A percentile compares a stretch with the other conserved stretches of the same genome.
These are phyloP conservation scores for Chirona hameri DNA, from an alignment of 2,888 invertebrate genomes.

Conservation along the genomic window DNA sequence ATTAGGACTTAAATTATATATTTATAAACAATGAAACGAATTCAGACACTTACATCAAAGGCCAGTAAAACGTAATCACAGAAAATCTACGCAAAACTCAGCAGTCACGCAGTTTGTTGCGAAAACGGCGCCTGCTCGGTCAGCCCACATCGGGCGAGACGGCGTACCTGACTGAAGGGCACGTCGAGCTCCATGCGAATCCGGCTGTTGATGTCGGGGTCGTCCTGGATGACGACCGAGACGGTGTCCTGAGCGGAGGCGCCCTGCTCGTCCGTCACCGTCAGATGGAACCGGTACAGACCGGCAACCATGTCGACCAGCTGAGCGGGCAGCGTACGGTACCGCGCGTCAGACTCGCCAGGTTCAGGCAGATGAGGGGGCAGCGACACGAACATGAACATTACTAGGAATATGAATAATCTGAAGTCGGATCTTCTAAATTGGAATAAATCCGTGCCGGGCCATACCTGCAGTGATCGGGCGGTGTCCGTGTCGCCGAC, in stretches of 20 bases:
- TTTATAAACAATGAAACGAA: no score
- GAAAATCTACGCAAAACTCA: no score
- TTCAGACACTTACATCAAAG: no score
- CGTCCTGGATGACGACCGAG: constrained; percentile 71
- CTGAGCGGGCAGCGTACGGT: constrained; percentile 49
- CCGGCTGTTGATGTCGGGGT: constrained; percentile 56
- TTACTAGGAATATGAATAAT: constrained; percentile 45
- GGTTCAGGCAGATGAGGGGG: no score
- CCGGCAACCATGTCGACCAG: constrained; percentile 81
- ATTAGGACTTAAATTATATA: no score
- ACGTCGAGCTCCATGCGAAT: constrained; percentile 74
- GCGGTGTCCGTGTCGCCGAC: constrained; percentile 70
- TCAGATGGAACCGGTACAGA: constrained; percentile 79
- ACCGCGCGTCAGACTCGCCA: not conserved
- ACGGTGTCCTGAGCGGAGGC: constrained; percentile 75
- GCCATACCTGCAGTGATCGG: constrained; percentile 67
- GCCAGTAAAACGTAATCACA: no score
- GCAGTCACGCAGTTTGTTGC: no score
- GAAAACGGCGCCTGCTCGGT: no score
- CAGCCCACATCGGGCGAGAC: not conserved
- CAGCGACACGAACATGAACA: constrained; percentile 2
- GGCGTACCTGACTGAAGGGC: constrained; percentile 45
- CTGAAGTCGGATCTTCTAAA: constrained; percentile 1
- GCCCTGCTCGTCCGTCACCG: constrained; percentile 88
- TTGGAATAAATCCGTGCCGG: constrained; percentile 39